phyloP scores from a whole-genome alignment of 2,888 invertebrate genomes.

The Mermis nigrescens region DNA sequence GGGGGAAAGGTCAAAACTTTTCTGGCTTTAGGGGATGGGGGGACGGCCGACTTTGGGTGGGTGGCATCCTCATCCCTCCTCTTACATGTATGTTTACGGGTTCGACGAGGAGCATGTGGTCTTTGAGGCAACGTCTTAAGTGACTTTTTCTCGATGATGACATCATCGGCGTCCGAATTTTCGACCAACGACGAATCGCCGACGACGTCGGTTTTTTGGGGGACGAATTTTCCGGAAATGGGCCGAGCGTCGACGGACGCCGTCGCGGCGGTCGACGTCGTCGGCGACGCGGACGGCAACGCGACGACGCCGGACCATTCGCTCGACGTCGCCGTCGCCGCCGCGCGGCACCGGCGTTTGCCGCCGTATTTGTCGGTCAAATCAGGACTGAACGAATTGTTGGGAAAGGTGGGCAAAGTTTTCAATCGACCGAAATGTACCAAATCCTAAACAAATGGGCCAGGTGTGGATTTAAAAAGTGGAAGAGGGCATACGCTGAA shows the following conservation, averaged over 20 bases:
- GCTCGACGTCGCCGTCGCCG: not conserved
- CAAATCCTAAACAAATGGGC: slow-evolving; percentile 3
- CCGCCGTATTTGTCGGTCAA: not conserved
- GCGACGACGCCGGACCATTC: not conserved
- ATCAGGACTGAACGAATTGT: slow-evolving; percentile 3
- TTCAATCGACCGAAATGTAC: slow-evolving; percentile 3
- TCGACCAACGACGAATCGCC: not conserved
- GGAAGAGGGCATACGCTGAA: too few species aligned
- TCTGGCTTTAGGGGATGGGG: too few species aligned
- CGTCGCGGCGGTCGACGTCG: not conserved
- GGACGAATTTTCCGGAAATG: not conserved
- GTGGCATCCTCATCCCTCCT: too few species aligned
- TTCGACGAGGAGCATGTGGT: too few species aligned
- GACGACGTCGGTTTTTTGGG: too few species aligned
- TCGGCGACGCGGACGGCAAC: not conserved
- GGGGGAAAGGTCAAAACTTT: too few species aligned
- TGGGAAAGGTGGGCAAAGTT: slow-evolving; percentile 6
- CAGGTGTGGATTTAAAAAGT: too few species aligned
- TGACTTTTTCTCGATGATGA: not conserved
- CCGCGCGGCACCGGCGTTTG: not conserved
- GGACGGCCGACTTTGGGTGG: too few species aligned
- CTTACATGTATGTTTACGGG: too few species aligned
- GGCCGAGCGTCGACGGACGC: not conserved
- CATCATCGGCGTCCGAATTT: not conserved
- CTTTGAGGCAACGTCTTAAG: not conserved